Evolutionary conservation across 1,140 invertebrate species (phyloP), one percentile per base, ranked within the genome.

Genomic region (Philotrypesis tridentata): DNA sequence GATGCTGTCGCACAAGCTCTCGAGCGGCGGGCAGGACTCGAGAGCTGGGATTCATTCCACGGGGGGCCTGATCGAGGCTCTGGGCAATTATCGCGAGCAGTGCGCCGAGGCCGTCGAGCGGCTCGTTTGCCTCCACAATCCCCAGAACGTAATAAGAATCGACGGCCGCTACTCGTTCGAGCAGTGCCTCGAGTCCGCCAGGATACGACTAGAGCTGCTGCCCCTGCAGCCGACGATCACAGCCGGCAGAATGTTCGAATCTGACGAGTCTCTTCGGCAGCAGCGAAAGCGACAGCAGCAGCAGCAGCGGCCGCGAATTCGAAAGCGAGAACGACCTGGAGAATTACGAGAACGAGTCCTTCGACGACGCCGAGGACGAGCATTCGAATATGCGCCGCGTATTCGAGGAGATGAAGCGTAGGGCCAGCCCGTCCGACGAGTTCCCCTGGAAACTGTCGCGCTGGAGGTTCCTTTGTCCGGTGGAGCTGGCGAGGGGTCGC

Each of bases 381-480:
- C 70, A 61, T 80, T 76, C 31, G 5, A 83, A 71, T 43, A 23
- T 72, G 29, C 68, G 80, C 33, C 29, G 27, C 80, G 82, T 76
- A 55, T 92, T 90, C 68, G 80, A 86, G 48, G 76, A 86, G 60
- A 82, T 92, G 17, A 72, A 75, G 11, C 85, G 74, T 21, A 80
- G 86, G 72, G 85, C 67, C 17, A 85, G 85, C 4, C 81, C 89
- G 8, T 87, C 85, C 17, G 79, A 84, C 0, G 78, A 76, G 65
- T 92, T 89, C 79, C 87, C 87, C 65, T 92, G 90, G 90, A 85
- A 80, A 80, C 86, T 91, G 70, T 94, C 93, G 12, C 86, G 90
- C 23, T 94, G 93, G 93, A 91, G 90, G 55, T 92, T 90, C 60
- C 89, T 91, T 86, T 95, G 94, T 85, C 94, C 94, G 3, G 93